Percentiles rank a stretch among this genome's conserved stretches.
These are phyloP conservation scores for Pithys albifrons DNA, from an alignment of 2,113 vertebrate genomes.

Conservation along the genomic window DNA sequence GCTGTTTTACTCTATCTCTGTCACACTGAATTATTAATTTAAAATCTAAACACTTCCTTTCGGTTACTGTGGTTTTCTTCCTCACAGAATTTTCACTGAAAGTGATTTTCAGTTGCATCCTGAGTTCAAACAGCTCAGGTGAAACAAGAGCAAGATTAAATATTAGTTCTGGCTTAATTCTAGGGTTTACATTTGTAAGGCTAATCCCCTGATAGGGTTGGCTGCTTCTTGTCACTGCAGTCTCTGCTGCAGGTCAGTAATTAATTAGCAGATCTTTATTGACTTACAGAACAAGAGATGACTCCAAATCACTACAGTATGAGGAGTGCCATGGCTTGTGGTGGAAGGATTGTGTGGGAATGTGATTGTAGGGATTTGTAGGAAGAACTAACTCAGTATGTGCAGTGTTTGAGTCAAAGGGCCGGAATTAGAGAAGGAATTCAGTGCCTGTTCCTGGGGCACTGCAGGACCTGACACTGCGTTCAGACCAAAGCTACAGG, in stretches of 20 bases:
- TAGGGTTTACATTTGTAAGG: background rate
- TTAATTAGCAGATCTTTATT: background rate
- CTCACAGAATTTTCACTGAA: background rate
- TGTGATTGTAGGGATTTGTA: background rate
- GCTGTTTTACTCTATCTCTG: background rate
- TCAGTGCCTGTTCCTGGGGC: background rate
- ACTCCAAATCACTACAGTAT: background rate
- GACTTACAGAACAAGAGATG: background rate
- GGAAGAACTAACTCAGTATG: background rate
- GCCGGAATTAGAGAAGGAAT: background rate
- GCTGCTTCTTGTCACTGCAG: background rate
- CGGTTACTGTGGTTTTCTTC: background rate
- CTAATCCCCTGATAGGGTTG: background rate
- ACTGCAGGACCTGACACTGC: background rate
- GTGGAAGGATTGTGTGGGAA: background rate
- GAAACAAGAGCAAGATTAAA: background rate
- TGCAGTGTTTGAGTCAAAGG: background rate
- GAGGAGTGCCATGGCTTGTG: background rate
- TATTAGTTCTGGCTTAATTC: background rate
- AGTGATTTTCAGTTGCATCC: background rate
- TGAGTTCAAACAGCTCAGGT: background rate
- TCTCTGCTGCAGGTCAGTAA: background rate
- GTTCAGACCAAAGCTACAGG: background rate
- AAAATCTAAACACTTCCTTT: background rate
- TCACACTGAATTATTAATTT: background rate